These are phyloP conservation scores for Clarias batrachus DNA, from an alignment of 2,113 vertebrate genomes.

Conservation along the genomic window DNA sequence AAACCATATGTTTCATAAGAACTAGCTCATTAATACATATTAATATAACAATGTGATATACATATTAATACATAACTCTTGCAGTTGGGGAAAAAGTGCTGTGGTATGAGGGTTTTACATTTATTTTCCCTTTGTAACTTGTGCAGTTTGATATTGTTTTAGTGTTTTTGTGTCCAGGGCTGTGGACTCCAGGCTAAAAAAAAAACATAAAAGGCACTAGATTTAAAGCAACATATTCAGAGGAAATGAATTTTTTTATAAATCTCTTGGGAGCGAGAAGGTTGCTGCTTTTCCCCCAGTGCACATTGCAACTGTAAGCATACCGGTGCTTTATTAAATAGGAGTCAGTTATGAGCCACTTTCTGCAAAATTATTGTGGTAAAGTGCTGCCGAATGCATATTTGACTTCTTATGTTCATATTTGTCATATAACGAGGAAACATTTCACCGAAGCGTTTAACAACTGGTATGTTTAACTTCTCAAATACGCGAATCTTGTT, in stretches of 20 bases:
- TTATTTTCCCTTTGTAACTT: neutral
- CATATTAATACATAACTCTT: neutral
- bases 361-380: neutral
- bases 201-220: neutral
- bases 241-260: neutral
- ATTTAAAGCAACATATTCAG: neutral
- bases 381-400: neutral
- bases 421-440: constrained; percentile 5
- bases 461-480: neutral
- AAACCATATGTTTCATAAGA: neutral
- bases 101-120: neutral
- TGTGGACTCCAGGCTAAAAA: neutral
- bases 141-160: neutral
- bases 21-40: neutral
- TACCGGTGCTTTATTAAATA: constrained; percentile 4
- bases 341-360: neutral
- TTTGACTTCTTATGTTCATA: neutral
- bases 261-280: neutral
- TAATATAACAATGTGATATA: too few relatives aligned
- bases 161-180: neutral
- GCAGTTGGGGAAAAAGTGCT: neutral
- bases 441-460: constrained; percentile 10
- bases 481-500: constrained; percentile 21
- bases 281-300: neutral
- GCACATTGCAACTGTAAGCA: neutral